Conservation (phyloP, 2,888 invertebrate genomes). For the Spisula subtruncata region DNA sequence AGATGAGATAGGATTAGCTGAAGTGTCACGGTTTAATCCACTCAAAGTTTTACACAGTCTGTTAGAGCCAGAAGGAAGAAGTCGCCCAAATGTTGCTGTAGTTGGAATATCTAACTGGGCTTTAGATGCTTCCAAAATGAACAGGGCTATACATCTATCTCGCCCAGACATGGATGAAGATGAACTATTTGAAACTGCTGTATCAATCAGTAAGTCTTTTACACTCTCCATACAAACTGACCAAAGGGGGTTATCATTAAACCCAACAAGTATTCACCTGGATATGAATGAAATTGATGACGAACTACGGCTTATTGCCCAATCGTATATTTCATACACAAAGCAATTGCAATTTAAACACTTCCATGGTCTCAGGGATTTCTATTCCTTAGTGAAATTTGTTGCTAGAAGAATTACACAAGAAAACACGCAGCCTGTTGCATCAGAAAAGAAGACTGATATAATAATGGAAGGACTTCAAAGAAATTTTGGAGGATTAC, state of each 20-base stretch:
- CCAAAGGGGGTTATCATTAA: constrained; percentile 12
- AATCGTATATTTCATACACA: constrained; percentile 48
- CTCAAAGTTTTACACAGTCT: constrained; percentile 80
- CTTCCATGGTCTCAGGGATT: constrained; percentile 75
- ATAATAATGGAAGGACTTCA: constrained; percentile 72
- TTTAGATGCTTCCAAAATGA: constrained; percentile 84
- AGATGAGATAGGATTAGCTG: constrained; percentile 82
- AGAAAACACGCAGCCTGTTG: constrained; percentile 15
- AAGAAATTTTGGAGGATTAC: constrained; percentile 78
- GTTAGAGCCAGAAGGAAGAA: constrained; percentile 74
- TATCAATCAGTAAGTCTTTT: constrained; percentile 73
- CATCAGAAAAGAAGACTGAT: constrained; percentile 31
- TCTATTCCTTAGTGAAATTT: constrained; percentile 69
- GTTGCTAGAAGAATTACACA: constrained; percentile 31
- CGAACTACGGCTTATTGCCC: constrained; percentile 53
- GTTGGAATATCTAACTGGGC: constrained; percentile 82
- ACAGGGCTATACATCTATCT: constrained; percentile 80
- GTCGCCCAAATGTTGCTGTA: constrained; percentile 76
- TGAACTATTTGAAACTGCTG: constrained; percentile 75
- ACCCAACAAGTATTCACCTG: neutral
- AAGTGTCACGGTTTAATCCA: constrained; percentile 80
- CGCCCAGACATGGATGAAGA: constrained; percentile 78
- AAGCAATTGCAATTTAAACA: constrained; percentile 60
- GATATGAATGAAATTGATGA: constrained; percentile 18
- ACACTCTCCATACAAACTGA: neutral